phyloP scores from a whole-genome alignment of 2,113 vertebrate genomes.

The Lepisosteus oculatus region DNA sequence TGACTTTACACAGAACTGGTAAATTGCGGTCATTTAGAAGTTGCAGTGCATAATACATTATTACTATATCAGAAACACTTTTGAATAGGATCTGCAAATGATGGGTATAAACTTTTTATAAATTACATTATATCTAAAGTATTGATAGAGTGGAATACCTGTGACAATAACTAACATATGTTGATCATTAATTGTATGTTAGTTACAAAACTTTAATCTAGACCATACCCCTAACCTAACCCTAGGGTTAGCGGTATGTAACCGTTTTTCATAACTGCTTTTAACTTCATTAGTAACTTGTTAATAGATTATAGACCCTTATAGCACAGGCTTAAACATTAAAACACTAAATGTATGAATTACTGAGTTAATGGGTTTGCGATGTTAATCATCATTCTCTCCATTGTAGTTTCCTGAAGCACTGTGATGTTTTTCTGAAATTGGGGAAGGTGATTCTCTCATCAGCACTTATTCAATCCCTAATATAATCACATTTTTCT shows the following conservation, averaged over 20 bases:
- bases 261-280: too few species aligned
- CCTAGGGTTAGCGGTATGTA: too few species aligned
- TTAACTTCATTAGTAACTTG: too few species aligned
- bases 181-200: too few species aligned
- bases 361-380: constrained; percentile 38
- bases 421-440: constrained; percentile 19
- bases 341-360: constrained; percentile 42
- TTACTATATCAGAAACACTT: constrained; percentile 53
- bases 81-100: constrained; percentile 28
- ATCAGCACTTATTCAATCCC: constrained; percentile 28
- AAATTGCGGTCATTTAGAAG: constrained; percentile 67
- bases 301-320: too few species aligned
- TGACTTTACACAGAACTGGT: constrained; percentile 53
- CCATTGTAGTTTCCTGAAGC: constrained; percentile 22
- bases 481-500: constrained; percentile 30
- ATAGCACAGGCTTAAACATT: constrained; percentile 26
- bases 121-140: too few species aligned
- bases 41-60: constrained; percentile 67
- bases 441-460: constrained; percentile 26
- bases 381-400: constrained; percentile 29
- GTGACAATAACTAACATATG: too few species aligned
- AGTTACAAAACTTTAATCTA: too few species aligned
- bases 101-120: too few species aligned
- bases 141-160: too few species aligned
- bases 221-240: too few species aligned